Percentiles rank a stretch among this genome's conserved stretches.
Evolutionary conservation across 2,113 vertebrate genomes (phyloP).

Genomic region (Cyanoramphus novaezelandiae): DNA sequence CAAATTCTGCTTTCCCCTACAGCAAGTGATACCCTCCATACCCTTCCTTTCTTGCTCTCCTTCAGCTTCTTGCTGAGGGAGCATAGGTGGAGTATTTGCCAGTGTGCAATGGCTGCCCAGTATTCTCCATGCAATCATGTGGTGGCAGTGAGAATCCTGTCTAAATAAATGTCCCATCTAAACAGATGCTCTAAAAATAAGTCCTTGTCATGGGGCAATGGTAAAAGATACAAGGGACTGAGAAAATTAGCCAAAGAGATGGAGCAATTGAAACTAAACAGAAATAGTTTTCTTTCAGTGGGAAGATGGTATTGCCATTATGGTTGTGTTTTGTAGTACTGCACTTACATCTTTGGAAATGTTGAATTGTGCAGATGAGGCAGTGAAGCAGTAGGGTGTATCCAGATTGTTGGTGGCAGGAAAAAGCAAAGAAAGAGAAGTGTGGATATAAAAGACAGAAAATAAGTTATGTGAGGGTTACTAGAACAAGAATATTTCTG

Average conservation of each 20-base stretch:
- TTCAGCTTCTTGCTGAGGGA: neutral
- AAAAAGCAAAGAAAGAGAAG: neutral
- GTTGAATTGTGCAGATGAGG: accelerated
- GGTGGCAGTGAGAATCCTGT: neutral
- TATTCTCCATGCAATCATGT: accelerated
- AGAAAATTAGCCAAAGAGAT: neutral
- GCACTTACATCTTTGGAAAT: accelerated
- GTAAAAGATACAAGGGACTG: neutral
- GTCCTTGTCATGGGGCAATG: neutral
- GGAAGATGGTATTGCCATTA: neutral
- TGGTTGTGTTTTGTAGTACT: neutral
- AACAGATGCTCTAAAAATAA: neutral
- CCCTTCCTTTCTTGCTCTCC: neutral
- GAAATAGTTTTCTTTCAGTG: neutral
- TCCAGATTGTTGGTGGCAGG: neutral
- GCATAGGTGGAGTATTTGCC: neutral
- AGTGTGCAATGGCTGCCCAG: neutral
- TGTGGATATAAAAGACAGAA: neutral
- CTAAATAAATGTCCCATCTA: neutral
- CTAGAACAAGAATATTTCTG: neutral
- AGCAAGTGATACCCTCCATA: neutral
- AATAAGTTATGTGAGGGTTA: neutral
- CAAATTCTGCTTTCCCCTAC: neutral
- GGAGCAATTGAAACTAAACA: neutral
- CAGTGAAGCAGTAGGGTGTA: neutral